Conservation (phyloP, 2,888 invertebrate genomes). For the Drosophila heteroneura region DNA sequence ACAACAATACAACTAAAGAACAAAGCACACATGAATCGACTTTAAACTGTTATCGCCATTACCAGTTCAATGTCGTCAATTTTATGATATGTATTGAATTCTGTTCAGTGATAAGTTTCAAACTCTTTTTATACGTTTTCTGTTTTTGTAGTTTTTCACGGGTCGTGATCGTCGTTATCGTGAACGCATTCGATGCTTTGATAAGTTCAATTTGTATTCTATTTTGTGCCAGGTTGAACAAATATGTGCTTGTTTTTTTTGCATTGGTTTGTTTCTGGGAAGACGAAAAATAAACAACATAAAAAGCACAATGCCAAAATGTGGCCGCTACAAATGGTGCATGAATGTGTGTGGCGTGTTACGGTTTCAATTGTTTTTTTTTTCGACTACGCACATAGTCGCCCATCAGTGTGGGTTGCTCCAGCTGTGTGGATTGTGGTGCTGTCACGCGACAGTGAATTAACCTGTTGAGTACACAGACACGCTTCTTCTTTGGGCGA, state of each 20-base stretch:
- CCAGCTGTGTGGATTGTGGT: not conserved
- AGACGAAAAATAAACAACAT: constrained; percentile 45
- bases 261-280: constrained; percentile 29
- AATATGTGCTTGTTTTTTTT: constrained; percentile 51
- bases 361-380: constrained; percentile 30
- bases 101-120: constrained; percentile 30
- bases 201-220: constrained; percentile 78
- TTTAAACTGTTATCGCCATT: constrained; percentile 52
- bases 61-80: constrained; percentile 27
- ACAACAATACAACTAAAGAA: not conserved
- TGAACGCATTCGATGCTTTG: constrained; percentile 63
- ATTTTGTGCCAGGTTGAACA: constrained; percentile 70
- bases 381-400: not conserved
- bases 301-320: constrained; percentile 23
- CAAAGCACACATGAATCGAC: constrained; percentile 32
- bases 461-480: constrained; percentile 46
- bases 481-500: constrained; percentile 33
- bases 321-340: constrained; percentile 19
- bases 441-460: constrained; percentile 47
- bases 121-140: not conserved
- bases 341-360: constrained; percentile 22
- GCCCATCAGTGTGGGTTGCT: not conserved
- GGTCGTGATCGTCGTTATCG: constrained; percentile 68
- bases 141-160: constrained; percentile 13
- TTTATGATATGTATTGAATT: constrained; percentile 33